Conservation (phyloP, 1,140 invertebrate species). For the Drosophila lacertosa region DNA sequence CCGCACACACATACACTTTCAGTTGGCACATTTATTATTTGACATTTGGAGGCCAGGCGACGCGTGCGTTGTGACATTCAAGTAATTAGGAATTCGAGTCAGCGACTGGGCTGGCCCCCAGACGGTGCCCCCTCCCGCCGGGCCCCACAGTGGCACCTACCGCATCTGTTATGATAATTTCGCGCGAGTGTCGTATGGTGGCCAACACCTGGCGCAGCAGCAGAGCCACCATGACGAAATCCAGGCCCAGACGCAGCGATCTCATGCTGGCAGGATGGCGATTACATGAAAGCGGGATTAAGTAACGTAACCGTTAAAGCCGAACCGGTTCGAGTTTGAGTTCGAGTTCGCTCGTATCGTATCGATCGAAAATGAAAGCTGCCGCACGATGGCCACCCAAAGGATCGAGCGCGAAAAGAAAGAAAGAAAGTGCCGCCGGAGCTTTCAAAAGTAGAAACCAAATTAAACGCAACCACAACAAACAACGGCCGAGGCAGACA, state of each 20-base stretch:
- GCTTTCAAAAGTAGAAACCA: slow-evolving; percentile 24
- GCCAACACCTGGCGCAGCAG: slow-evolving; percentile 60
- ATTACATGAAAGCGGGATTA: slow-evolving; percentile 71
- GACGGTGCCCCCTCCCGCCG: neutral
- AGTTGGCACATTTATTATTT: slow-evolving; percentile 71
- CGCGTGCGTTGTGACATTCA: slow-evolving; percentile 78
- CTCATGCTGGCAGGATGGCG: slow-evolving; percentile 68
- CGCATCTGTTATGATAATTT: slow-evolving; percentile 83
- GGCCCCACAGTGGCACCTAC: slow-evolving; percentile 51
- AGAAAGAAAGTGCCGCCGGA: slow-evolving; percentile 50
- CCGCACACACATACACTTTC: slow-evolving; percentile 18
- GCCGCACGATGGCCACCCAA: slow-evolving; percentile 4
- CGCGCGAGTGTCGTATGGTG: slow-evolving; percentile 70
- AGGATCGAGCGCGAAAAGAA: slow-evolving; percentile 54
- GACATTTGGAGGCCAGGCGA: slow-evolving; percentile 78
- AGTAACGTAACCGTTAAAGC: slow-evolving; percentile 56
- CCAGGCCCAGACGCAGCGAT: slow-evolving; percentile 52
- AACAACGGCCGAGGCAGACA: slow-evolving; percentile 33
- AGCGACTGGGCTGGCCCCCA: neutral
- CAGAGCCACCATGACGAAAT: slow-evolving; percentile 46
- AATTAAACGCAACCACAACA: slow-evolving; percentile 2
- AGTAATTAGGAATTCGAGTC: slow-evolving; percentile 66
- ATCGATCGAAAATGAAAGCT: slow-evolving; percentile 50
- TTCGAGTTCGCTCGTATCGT: too few species aligned
- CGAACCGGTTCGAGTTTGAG: slow-evolving; percentile 62